phyloP scores from a whole-genome alignment of 1,140 invertebrate genomes.

The Potamilus streckersoni region DNA sequence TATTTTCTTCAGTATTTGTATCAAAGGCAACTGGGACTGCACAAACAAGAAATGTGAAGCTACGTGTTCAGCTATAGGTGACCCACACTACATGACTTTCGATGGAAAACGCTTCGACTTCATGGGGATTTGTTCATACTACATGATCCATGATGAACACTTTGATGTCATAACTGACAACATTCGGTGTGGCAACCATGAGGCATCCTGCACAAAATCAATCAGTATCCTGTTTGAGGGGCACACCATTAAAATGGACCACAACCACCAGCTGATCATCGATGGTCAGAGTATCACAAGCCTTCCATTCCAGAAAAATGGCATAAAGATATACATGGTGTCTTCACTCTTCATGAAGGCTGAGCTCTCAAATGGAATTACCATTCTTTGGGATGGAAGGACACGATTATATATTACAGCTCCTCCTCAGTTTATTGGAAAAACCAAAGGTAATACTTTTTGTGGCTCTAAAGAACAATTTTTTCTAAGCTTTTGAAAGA shows the following conservation, averaged over 20 bases:
- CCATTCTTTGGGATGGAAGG: constrained; percentile 77
- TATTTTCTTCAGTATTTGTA: constrained; percentile 73
- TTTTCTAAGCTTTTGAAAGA: too few species aligned
- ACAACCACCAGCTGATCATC: constrained; percentile 52
- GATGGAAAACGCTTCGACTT: constrained; percentile 88
- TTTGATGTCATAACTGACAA: constrained; percentile 85
- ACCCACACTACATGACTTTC: constrained; percentile 92
- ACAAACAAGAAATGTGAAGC: constrained; percentile 72
- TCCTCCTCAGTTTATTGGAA: constrained; percentile 77
- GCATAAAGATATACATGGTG: constrained; percentile 76
- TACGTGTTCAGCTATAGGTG: constrained; percentile 80
- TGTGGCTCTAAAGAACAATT: background rate
- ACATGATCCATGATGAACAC: constrained; percentile 77
- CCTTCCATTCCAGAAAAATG: constrained; percentile 75
- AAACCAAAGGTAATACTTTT: constrained; percentile 70
- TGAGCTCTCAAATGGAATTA: constrained; percentile 80
- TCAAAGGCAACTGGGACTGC: constrained; percentile 81
- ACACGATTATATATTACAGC: constrained; percentile 85
- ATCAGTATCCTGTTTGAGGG: constrained; percentile 72
- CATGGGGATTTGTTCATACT: constrained; percentile 90
- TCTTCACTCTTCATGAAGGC: constrained; percentile 77
- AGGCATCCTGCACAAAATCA: constrained; percentile 86
- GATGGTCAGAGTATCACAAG: constrained; percentile 78
- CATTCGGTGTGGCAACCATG: constrained; percentile 79
- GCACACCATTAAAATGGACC: constrained; percentile 51